phyloP scores from a whole-genome alignment of 2,113 vertebrate genomes.

The Pteruthius melanotis region DNA sequence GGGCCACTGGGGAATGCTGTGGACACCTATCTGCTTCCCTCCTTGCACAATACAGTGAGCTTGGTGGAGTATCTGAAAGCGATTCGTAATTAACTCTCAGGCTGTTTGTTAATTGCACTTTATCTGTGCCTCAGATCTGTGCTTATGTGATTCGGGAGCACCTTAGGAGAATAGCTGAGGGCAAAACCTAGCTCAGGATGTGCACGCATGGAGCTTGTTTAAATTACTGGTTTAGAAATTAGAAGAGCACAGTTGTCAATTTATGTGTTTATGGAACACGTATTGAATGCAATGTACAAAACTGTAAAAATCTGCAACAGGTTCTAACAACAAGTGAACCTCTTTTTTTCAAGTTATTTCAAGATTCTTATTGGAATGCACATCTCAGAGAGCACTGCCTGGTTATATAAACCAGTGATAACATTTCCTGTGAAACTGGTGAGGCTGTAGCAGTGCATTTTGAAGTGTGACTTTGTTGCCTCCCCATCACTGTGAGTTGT shows the following conservation, averaged over 20 bases:
- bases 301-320: not conserved
- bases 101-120: not conserved
- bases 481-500: not conserved
- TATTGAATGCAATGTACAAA: not conserved
- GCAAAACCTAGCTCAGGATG: not conserved
- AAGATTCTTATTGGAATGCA: not conserved
- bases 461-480: not conserved
- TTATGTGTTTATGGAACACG: not conserved
- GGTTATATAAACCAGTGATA: not conserved
- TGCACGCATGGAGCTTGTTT: not conserved
- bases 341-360: not conserved
- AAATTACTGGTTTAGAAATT: not conserved
- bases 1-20: not conserved
- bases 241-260: not conserved
- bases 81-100: not conserved
- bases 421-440: not conserved
- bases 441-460: not conserved
- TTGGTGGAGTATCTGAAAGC: not conserved
- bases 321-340: not conserved
- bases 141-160: not conserved
- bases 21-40: not conserved
- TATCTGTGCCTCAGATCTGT: not conserved
- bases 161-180: not conserved
- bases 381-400: not conserved
- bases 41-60: not conserved